Conservation (phyloP, 2,888 invertebrate genomes). For the Allophyes oxyacanthae region DNA sequence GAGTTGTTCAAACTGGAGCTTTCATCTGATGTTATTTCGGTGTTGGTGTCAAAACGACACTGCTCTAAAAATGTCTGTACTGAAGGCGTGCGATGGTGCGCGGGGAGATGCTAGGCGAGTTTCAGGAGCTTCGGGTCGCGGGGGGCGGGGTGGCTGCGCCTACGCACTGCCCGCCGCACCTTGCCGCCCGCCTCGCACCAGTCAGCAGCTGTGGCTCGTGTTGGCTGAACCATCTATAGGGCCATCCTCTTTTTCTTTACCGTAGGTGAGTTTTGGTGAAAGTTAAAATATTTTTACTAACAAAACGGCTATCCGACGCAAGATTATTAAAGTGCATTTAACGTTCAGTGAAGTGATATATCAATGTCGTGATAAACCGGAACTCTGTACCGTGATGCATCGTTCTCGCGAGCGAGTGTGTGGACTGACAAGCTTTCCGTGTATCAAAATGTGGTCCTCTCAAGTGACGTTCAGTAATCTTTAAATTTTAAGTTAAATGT, state of each 20-base stretch:
- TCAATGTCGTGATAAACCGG: conserved; percentile 65
- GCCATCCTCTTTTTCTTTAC: conserved; percentile 86
- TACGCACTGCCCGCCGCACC: conserved; percentile 84
- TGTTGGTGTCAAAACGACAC: conserved; percentile 88
- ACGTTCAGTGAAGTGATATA: conserved; percentile 81
- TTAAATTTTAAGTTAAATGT: conserved; percentile 5
- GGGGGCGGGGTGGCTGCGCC: conserved; percentile 72
- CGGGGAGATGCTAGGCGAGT: conserved; percentile 28
- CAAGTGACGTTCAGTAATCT: conserved; percentile 49
- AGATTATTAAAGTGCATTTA: conserved; percentile 65
- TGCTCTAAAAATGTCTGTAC: conserved; percentile 86
- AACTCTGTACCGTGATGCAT: conserved; percentile 64
- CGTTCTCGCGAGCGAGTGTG: conserved; percentile 52
- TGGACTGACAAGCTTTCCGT: conserved; percentile 46
- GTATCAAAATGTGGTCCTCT: conserved; percentile 31
- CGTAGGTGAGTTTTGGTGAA: conserved; percentile 85
- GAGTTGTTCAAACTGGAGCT: conserved; percentile 74
- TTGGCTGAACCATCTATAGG: conserved; percentile 91
- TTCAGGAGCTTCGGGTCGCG: conserved; percentile 44
- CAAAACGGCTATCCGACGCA: conserved; percentile 52
- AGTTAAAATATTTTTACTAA: conserved; percentile 66
- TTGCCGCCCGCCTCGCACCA: conserved; percentile 86
- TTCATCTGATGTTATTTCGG: conserved; percentile 85
- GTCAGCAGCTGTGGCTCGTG: conserved; percentile 89
- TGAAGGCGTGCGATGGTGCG: conserved; percentile 62